These are phyloP conservation scores for Hassar affinis DNA, from an alignment of 2,113 vertebrate species.

Conservation along the genomic window DNA sequence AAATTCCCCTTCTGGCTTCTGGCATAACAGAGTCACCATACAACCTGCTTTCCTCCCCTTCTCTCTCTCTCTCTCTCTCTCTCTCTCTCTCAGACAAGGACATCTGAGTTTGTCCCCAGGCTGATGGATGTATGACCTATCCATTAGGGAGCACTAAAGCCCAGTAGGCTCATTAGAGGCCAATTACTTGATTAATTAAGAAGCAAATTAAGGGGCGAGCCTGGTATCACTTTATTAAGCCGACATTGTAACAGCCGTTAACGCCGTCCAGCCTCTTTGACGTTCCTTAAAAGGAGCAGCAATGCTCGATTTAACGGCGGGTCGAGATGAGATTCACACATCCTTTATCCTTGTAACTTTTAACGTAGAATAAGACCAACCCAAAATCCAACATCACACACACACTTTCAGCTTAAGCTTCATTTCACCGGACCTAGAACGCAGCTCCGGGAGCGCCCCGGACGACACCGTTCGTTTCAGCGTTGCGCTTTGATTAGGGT, in stretches of 20 bases:
- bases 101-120: constrained; percentile 26
- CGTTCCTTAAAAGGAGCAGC: not conserved
- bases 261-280: constrained; percentile 5
- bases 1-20: not conserved
- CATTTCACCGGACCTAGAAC: no score
- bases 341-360: not conserved
- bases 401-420: not conserved
- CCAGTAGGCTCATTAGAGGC: constrained; percentile 43
- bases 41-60: not conserved
- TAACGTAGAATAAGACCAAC: not conserved
- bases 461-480: no score
- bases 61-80: not conserved
- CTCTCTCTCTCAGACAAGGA: constrained; percentile 26
- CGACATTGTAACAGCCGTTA: constrained; percentile 24
- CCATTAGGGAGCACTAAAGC: constrained; percentile 24
- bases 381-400: not conserved
- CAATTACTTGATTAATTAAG: constrained; percentile 50
- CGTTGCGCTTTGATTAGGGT: no score
- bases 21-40: not conserved
- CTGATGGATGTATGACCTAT: constrained; percentile 37
- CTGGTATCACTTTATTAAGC: constrained; percentile 39
- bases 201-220: constrained; percentile 35
- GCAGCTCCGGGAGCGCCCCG: no score
- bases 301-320: not conserved
- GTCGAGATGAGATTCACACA: not conserved